Conservation (phyloP, 2,888 invertebrate species). For the Osmoderma eremita region DNA sequence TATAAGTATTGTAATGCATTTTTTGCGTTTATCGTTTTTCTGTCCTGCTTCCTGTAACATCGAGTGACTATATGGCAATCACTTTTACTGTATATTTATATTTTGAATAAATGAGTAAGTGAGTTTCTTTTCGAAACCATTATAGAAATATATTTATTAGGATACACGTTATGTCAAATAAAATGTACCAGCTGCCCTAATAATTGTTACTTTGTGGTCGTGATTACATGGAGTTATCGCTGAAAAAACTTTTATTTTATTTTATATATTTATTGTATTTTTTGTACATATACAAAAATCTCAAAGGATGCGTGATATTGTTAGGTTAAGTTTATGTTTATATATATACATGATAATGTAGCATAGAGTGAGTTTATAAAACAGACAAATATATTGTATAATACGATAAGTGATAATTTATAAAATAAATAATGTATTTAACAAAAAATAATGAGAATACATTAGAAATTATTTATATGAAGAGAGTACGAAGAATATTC, state of each 20-base stretch:
- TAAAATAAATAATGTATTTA: slow-evolving; percentile 52
- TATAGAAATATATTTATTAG: too few relatives aligned
- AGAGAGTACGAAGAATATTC: slow-evolving; percentile 54
- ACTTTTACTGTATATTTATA: too few relatives aligned
- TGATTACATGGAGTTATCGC: background rate
- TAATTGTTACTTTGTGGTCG: slow-evolving; percentile 47
- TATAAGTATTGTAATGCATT: too few relatives aligned
- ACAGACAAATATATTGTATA: slow-evolving; percentile 28
- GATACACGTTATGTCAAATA: slow-evolving; percentile 35
- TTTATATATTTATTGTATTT: slow-evolving; percentile 54
- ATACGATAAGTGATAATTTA: slow-evolving; percentile 56
- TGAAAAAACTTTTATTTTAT: slow-evolving; percentile 44
- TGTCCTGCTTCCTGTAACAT: too few relatives aligned
- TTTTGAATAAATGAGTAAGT: too few relatives aligned
- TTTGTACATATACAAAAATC: slow-evolving; percentile 48
- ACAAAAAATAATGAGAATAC: slow-evolving; percentile 51
- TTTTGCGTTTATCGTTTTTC: too few relatives aligned
- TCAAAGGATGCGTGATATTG: slow-evolving; percentile 47
- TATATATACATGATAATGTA: slow-evolving; percentile 19
- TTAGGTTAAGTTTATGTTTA: slow-evolving; percentile 40
- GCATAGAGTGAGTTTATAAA: slow-evolving; percentile 24
- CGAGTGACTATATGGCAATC: too few relatives aligned
- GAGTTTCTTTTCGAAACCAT: too few relatives aligned
- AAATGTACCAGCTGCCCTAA: slow-evolving; percentile 48
- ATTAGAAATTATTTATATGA: slow-evolving; percentile 59